A percentile compares a stretch with the other conserved stretches of the same genome.
These are phyloP conservation scores for Gisinianus flammeolus DNA, from an alignment of 2,888 invertebrate species.

Conservation along the genomic window DNA sequence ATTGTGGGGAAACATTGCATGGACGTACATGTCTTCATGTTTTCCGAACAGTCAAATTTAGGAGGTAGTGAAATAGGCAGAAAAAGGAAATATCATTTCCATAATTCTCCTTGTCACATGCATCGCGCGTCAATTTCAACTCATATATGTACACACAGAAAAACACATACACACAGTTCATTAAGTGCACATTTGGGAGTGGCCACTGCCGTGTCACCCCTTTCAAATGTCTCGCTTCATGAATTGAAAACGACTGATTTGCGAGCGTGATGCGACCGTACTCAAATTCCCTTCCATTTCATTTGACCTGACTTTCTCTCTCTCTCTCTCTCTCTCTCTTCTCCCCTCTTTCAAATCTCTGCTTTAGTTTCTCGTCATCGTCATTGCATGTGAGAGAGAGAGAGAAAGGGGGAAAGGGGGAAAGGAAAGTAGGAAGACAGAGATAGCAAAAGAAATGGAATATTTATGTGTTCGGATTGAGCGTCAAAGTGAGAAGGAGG, in stretches of 20 bases:
- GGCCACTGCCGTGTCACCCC: constrained; percentile 21
- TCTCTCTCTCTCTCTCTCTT: constrained; percentile 8
- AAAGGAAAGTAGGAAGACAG: too few relatives aligned
- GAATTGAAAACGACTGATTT: background rate
- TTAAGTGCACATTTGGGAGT: constrained; percentile 36
- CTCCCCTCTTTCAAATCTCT: background rate
- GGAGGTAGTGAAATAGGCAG: too few relatives aligned
- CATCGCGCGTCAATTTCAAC: constrained; percentile 6
- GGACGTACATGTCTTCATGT: too few relatives aligned
- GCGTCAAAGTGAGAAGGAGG: constrained; percentile 2
- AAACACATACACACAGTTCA: constrained; percentile 24
- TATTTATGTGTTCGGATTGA: too few relatives aligned
- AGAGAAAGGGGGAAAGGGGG: too few relatives aligned
- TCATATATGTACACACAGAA: background rate
- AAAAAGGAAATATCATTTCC: too few relatives aligned
- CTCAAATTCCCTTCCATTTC: background rate
- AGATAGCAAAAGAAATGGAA: too few relatives aligned
- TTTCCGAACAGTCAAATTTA: too few relatives aligned
- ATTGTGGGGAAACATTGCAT: too few relatives aligned
- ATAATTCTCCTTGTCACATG: constrained; percentile 36
- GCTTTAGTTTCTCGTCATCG: too few relatives aligned
- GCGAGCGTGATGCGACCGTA: background rate
- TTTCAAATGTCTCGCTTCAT: background rate
- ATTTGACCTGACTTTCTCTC: background rate
- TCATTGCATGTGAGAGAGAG: background rate